Base-by-base conservation (phyloP, 2,113 vertebrate species). In the Cervus canadensis region DNA sequence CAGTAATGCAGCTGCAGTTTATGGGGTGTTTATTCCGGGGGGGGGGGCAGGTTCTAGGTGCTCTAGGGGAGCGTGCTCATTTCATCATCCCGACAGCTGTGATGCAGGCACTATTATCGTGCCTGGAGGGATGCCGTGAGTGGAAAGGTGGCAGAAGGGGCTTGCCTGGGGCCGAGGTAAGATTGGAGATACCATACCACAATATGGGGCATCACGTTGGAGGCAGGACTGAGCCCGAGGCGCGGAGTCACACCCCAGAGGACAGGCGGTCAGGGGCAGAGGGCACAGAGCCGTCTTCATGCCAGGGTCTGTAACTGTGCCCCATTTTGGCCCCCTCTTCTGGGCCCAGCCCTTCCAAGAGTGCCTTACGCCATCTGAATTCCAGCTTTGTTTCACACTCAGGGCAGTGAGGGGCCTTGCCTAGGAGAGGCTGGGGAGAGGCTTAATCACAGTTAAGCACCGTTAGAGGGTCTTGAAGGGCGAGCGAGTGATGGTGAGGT, bases 91-190 rank as follows among this genome's bases (percentile, higher is more conserved):
- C 5, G 33, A 36, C 40, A 11, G 33, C 90, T 0, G 5, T 19
- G 84, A 60, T 14, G 14, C 57, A 8, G 71, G 40, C 28, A 6
- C 56, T 30, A 8, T 60, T 56, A 2, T 17, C 8, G 9, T 5
- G 43, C 50, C 40, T 16, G 19, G 45, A 54, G 14, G 33, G 52
- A 30, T 2, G 23, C 4, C 2, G 15, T 17, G n/a, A 15, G 23
- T 56, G 1, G n/a, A 12, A 3, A 60, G 25, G 81, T 36, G 45
- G 52, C 14, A 45, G 28, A 52, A 0, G 1, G 0, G 21, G n/a
- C 54, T 88, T 56, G 50, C 59, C 0, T 13, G 43, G 81, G 7
- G 30, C 81, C 0, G 1, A 36, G 82, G 40, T 17, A 10, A 45
- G 54, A 25, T 36, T 0, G 36, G 78, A 28, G 36, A 36, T 36